Percentiles rank a stretch among this genome's conserved stretches.
These are phyloP conservation scores for Chromis chromis DNA, from an alignment of 2,797 vertebrate genomes.

Conservation along the genomic window DNA sequence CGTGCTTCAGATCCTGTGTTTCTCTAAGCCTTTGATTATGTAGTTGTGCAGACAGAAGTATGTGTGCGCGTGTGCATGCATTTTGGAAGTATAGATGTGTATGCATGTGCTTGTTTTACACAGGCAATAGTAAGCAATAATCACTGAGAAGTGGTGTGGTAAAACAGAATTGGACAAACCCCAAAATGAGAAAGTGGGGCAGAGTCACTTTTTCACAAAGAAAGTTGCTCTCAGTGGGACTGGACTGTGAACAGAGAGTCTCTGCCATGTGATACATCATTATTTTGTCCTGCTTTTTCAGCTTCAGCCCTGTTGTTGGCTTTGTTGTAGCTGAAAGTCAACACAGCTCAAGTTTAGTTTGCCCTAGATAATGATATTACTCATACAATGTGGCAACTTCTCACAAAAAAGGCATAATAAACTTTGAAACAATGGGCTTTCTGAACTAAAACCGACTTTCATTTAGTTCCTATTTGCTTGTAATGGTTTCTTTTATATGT, in stretches of 20 bases:
- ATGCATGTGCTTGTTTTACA: conserved; percentile 10
- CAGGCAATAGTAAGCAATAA: conserved; percentile 31
- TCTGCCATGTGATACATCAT: conserved; percentile 1
- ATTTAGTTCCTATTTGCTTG: background rate
- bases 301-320: background rate
- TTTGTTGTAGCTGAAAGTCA: background rate
- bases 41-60: conserved; percentile 5
- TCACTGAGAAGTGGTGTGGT: conserved; percentile 22
- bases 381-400: conserved; percentile 6
- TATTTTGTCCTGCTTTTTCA: conserved; percentile 11
- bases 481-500: background rate
- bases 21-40: conserved; percentile 39
- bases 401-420: conserved; percentile 8
- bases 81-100: background rate
- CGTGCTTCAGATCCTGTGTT: background rate
- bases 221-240: conserved; percentile 7
- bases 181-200: conserved; percentile 36
- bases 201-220: conserved; percentile 26
- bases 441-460: background rate
- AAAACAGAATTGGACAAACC: conserved; percentile 15
- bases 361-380: background rate
- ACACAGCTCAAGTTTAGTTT: conserved; percentile 10
- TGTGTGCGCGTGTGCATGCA: background rate
- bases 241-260: background rate
- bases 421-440: background rate